phyloP scores from a whole-genome alignment of 2,113 vertebrate genomes.

The Albula goreensis region DNA sequence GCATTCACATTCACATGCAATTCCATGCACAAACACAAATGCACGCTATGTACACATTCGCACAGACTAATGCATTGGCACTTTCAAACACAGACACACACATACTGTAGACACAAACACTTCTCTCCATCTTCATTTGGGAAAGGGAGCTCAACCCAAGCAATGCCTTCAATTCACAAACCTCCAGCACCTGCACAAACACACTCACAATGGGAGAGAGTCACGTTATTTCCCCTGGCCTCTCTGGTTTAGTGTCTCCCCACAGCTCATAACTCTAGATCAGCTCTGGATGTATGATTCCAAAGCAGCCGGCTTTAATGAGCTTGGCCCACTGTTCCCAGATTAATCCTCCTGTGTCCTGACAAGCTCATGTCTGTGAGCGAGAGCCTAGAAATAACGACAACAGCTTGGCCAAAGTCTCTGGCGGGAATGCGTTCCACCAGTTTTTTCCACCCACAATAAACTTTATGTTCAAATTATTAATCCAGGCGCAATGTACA shows the following conservation, averaged over 20 bases:
- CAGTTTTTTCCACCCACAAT: neutral
- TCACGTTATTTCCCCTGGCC: neutral
- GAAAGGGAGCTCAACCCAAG: neutral
- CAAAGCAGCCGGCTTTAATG: slow-evolving; percentile 27
- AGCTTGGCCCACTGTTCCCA: slow-evolving; percentile 16
- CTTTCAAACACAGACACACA: neutral
- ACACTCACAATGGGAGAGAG: neutral
- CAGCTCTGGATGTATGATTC: slow-evolving; percentile 20
- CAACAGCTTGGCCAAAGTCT: slow-evolving; percentile 10
- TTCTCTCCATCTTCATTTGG: neutral
- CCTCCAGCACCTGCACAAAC: neutral
- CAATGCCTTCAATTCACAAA: neutral
- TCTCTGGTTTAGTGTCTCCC: neutral
- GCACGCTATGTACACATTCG: neutral
- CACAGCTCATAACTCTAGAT: slow-evolving; percentile 24
- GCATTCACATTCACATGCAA: neutral
- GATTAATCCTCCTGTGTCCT: slow-evolving; percentile 21
- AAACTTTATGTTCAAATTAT: slow-evolving; percentile 4
- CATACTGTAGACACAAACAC: neutral
- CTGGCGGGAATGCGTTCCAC: neutral
- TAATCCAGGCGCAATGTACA: too few species aligned
- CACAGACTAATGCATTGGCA: neutral
- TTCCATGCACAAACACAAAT: neutral
- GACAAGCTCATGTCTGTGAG: slow-evolving; percentile 14
- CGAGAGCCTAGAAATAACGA: slow-evolving; percentile 17